These are phyloP conservation scores for Trachythela sp. DNA, from an alignment of 64 coral and sea anemone species.

Conservation along the genomic window DNA sequence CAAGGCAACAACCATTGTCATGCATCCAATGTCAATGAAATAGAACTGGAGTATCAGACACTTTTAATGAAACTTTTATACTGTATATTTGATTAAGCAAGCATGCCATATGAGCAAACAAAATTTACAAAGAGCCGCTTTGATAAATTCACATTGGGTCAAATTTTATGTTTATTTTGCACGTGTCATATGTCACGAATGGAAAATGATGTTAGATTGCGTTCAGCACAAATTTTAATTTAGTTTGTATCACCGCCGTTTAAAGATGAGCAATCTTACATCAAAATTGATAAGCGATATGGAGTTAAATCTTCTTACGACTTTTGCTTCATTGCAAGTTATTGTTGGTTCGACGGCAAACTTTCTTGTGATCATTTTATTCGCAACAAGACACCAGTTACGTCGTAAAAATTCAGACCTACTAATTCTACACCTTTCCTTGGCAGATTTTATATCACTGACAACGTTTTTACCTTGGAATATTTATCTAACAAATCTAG, in stretches of 20 bases:
- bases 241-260: background rate
- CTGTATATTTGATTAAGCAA: too few relatives aligned
- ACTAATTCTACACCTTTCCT: background rate
- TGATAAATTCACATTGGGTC: too few relatives aligned
- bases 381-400: background rate
- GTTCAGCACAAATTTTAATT: too few relatives aligned
- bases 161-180: too few relatives aligned
- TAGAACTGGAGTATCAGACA: too few relatives aligned
- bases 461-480: slow-evolving; percentile 16
- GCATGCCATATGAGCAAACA: background rate
- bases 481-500: background rate
- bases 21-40: too few relatives aligned
- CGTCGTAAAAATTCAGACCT: background rate
- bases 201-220: too few relatives aligned
- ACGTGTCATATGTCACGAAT: too few relatives aligned
- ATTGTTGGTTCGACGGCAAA: background rate
- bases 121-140: too few relatives aligned
- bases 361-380: background rate
- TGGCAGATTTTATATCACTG: background rate
- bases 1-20: too few relatives aligned
- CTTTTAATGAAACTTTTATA: too few relatives aligned
- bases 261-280: background rate
- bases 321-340: background rate
- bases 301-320: background rate
- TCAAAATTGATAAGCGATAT: background rate